Evolutionary conservation across 2,888 invertebrate genomes (phyloP).

Genomic region (Deilephila elpenor): DNA sequence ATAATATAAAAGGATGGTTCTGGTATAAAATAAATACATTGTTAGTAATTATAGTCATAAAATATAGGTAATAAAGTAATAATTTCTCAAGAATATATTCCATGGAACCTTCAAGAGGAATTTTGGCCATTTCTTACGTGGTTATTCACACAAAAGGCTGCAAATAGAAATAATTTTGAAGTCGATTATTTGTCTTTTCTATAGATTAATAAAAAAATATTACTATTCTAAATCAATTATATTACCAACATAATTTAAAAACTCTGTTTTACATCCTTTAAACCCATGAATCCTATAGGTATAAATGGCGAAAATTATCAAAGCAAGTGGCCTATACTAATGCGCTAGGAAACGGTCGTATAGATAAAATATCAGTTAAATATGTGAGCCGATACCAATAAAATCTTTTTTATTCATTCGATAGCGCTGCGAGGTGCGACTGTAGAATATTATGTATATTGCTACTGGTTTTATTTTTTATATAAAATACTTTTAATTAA

Average conservation of each 20-base stretch:
- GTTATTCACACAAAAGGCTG: too few species aligned
- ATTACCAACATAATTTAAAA: neutral
- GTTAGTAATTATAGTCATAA: too few species aligned
- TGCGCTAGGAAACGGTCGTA: conserved; percentile 47
- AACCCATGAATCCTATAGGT: conserved; percentile 29
- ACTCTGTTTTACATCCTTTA: neutral
- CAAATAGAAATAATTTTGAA: too few species aligned
- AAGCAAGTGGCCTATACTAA: conserved; percentile 52
- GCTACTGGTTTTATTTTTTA: conserved; percentile 6
- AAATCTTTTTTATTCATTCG: conserved; percentile 60
- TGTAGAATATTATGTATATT: neutral
- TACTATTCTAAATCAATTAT: too few species aligned
- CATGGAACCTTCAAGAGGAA: too few species aligned
- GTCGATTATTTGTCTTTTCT: too few species aligned
- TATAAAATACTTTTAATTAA: neutral
- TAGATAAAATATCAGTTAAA: conserved; percentile 61
- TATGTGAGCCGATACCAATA: conserved; percentile 57
- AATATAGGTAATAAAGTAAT: too few species aligned
- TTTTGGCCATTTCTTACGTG: too few species aligned
- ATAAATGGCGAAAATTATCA: conserved; percentile 45
- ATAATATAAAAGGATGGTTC: too few species aligned
- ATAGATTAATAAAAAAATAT: too few species aligned
- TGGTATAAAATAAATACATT: too few species aligned
- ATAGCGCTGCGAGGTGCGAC: conserved; percentile 29
- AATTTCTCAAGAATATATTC: too few species aligned